These are phyloP conservation scores for Branchipolynoe longqiensis DNA, from an alignment of 2,888 invertebrate species.

Conservation along the genomic window DNA sequence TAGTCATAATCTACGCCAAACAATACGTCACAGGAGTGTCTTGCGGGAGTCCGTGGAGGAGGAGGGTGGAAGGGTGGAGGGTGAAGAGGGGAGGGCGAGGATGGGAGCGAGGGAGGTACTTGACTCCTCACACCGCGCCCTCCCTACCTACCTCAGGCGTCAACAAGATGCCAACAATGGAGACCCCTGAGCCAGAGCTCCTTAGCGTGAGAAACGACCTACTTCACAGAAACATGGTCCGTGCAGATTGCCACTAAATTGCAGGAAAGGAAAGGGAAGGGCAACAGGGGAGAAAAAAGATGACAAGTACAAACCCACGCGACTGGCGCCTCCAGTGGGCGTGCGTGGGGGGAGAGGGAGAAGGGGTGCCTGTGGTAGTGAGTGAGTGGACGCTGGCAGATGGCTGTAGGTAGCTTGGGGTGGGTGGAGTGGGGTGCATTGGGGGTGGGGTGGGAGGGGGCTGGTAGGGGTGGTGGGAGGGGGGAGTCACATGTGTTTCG, in stretches of 20 bases:
- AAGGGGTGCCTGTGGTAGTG: no score
- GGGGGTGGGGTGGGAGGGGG: background rate
- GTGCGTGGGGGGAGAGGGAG: background rate
- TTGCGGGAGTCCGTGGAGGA: background rate
- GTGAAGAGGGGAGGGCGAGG: background rate
- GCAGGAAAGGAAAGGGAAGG: conserved; percentile 33
- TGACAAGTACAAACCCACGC: conserved; percentile 20
- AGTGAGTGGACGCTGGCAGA: no score
- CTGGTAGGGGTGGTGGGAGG: background rate
- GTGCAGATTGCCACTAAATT: conserved; percentile 45
- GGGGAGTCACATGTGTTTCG: conserved; percentile 52
- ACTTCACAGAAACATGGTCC: conserved; percentile 44
- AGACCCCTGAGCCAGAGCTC: background rate
- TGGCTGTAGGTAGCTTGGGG: no score
- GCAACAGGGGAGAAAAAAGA: no score
- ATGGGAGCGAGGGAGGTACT: background rate
- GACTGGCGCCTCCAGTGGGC: background rate
- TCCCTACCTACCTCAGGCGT: background rate
- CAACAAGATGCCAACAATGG: conserved; percentile 43
- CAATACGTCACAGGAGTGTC: conserved; percentile 2
- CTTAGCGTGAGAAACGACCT: conserved; percentile 55
- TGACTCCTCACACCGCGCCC: background rate
- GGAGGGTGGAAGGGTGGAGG: background rate
- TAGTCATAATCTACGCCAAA: conserved; percentile 32
- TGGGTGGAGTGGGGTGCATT: background rate